A percentile compares a stretch with the other conserved stretches of the same genome.
Evolutionary conservation across 2,797 vertebrate species (phyloP).

Genomic region (Leuciscus waleckii): DNA sequence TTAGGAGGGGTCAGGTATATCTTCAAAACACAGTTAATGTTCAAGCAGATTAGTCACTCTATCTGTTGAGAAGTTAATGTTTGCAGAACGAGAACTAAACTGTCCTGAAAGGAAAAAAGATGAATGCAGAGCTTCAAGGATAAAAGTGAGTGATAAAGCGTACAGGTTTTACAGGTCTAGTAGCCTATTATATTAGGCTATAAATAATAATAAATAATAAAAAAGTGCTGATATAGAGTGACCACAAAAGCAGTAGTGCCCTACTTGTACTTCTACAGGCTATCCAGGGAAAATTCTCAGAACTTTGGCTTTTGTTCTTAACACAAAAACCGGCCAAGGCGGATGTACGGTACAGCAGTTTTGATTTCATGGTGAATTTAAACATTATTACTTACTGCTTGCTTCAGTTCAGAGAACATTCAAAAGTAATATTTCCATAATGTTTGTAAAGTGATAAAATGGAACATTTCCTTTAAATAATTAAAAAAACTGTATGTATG

Average conservation of each 20-base stretch:
- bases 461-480: too few relatives aligned
- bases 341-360: too few relatives aligned
- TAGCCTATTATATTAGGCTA: too few relatives aligned
- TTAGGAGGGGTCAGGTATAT: conserved; percentile 29
- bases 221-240: background rate
- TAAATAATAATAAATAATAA: background rate
- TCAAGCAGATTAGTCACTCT: conserved; percentile 49
- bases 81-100: background rate
- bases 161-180: background rate
- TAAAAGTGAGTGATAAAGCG: background rate
- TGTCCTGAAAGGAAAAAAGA: background rate
- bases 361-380: background rate
- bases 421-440: background rate
- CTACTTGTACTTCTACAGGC: too few relatives aligned
- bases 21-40: conserved; percentile 56
- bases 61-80: conserved; percentile 37
- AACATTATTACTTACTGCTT: background rate
- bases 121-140: background rate
- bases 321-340: too few relatives aligned
- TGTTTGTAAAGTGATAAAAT: background rate
- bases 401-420: background rate
- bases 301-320: too few relatives aligned
- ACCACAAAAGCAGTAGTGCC: background rate
- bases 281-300: too few relatives aligned
- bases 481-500: too few relatives aligned